A percentile compares a stretch with the other conserved stretches of the same genome.
phyloP scores from a whole-genome alignment of 2,797 vertebrate species.

The Acrossocheilus wenchowensis region DNA sequence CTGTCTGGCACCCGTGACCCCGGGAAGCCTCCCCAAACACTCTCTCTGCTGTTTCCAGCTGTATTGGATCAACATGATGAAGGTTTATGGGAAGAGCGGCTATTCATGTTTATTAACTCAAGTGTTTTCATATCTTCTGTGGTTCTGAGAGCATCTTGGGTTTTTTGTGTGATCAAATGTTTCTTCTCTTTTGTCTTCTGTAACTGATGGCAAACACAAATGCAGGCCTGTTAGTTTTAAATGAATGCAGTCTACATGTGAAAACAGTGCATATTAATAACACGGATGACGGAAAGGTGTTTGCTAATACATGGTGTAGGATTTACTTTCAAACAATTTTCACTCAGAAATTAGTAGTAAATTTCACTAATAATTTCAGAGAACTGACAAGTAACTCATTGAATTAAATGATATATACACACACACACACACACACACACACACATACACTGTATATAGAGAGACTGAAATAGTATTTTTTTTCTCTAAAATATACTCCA shows the following conservation, averaged over 20 bases:
- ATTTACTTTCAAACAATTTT: neutral
- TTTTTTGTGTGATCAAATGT: neutral
- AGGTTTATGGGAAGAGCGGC: constrained; percentile 5
- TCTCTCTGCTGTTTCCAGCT: neutral
- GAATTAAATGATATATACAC: neutral
- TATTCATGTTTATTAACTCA: constrained; percentile 32
- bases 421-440: too few relatives aligned
- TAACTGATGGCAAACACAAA: neutral
- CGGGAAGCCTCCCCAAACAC: neutral
- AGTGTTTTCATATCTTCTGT: constrained; percentile 24
- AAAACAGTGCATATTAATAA: neutral
- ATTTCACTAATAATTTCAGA: neutral
- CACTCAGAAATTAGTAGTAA: too few relatives aligned
- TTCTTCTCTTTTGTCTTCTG: neutral
- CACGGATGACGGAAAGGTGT: neutral
- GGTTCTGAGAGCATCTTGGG: neutral
- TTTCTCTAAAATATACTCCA: too few relatives aligned
- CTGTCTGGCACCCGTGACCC: constrained; percentile 43
- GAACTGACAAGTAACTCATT: neutral
- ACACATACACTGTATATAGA: too few relatives aligned
- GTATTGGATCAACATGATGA: constrained; percentile 17
- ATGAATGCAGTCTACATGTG: neutral
- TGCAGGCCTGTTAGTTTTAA: too few relatives aligned
- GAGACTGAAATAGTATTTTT: too few relatives aligned
- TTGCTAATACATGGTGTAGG: neutral